These are phyloP conservation scores for Dendronephthya gigantea DNA, from an alignment of 64 coral and sea anemone species.

Conservation along the genomic window DNA sequence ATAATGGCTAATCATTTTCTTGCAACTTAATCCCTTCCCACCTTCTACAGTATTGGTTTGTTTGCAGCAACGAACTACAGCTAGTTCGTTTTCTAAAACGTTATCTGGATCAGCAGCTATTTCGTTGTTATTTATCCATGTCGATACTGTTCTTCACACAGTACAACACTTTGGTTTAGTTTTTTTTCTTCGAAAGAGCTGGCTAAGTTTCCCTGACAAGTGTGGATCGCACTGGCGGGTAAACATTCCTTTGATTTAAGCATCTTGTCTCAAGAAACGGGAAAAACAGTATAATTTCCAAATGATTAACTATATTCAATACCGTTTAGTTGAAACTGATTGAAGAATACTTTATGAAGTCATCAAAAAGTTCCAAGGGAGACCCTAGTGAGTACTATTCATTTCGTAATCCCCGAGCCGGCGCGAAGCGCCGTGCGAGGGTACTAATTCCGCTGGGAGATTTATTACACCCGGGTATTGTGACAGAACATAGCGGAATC, in stretches of 20 bases:
- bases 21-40: constrained; percentile 6
- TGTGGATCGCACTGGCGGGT: background rate
- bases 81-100: background rate
- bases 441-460: too few relatives aligned
- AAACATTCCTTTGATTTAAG: background rate
- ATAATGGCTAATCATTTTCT: background rate
- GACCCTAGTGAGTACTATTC: background rate
- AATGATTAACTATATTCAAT: background rate
- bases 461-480: too few relatives aligned
- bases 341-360: background rate
- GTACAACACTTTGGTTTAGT: background rate
- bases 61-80: background rate
- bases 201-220: background rate
- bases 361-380: background rate
- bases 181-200: background rate
- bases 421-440: too few relatives aligned
- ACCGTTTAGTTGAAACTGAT: background rate
- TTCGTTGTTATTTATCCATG: background rate
- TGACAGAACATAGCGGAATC: too few relatives aligned
- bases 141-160: background rate
- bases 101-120: background rate
- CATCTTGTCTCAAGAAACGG: background rate
- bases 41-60: background rate
- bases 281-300: background rate
- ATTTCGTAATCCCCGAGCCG: too few relatives aligned